Percentiles rank a stretch among this genome's conserved stretches.
Evolutionary conservation across 2,797 vertebrate species (phyloP).

Genomic region (Valencia hispanica): DNA sequence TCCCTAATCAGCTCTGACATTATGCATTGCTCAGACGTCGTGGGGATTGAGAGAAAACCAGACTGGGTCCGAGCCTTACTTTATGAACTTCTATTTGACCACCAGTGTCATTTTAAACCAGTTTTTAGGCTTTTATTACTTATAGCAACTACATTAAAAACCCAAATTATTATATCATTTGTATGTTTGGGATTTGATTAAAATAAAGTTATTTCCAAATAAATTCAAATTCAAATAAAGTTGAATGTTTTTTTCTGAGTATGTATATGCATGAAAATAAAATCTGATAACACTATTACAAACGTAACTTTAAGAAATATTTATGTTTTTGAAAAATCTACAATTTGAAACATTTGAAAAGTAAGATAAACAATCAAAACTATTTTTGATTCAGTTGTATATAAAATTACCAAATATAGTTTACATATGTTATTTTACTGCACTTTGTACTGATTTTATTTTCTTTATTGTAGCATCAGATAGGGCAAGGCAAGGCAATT

Average conservation of each 20-base stretch:
- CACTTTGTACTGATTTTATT: too few species aligned
- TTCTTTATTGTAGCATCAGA: too few species aligned
- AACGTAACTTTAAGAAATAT: background rate
- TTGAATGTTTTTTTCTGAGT: too few species aligned
- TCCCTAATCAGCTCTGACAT: slow-evolving; percentile 50
- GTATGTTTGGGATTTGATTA: background rate
- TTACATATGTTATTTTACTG: too few species aligned
- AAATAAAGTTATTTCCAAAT: too few species aligned
- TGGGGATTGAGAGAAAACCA: slow-evolving; percentile 44
- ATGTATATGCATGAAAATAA: background rate
- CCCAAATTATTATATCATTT: background rate
- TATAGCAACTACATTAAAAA: background rate
- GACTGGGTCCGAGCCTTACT: slow-evolving; percentile 15
- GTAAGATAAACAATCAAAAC: background rate
- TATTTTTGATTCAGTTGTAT: too few species aligned
- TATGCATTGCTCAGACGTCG: slow-evolving; percentile 29
- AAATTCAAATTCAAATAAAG: too few species aligned
- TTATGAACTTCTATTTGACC: slow-evolving; percentile 2
- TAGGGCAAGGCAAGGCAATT: too few species aligned
- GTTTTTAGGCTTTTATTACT: background rate
- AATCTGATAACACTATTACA: background rate
- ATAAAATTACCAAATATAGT: too few species aligned
- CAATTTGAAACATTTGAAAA: background rate
- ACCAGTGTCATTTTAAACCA: background rate
- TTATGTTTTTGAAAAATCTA: background rate